Evolutionary conservation across 1,140 invertebrate genomes (phyloP), one percentile per base, ranked within the genome.

Genomic region (Bombus affinis): DNA sequence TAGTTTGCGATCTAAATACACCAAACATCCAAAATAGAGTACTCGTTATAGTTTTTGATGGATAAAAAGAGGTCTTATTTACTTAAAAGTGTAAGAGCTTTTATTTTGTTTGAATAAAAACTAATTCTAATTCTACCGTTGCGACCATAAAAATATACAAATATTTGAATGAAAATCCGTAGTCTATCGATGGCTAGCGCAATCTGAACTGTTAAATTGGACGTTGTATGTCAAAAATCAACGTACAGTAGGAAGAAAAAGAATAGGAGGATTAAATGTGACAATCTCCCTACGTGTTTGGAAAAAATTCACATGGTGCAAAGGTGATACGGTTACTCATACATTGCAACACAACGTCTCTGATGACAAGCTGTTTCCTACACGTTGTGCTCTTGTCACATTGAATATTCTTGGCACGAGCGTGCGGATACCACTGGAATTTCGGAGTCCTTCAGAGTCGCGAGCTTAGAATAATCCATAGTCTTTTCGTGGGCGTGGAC

Each of bases 381-480:
- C 59, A 81, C 78, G 68, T 74, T 42, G 35, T 32, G 42, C 22
- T 25, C 13, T 8, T 6, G 57, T 47, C 15, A 37, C 35, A 85
- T 90, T 79, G 70, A 59, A 79, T 81, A 92, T 93, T 90, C 91
- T n/a, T 13, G 32, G 82, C 92, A 92, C 92, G 91, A 90, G 37
- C 66, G 44, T 18, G 47, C 86, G 85, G 72, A 86, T 83, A 86
- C 83, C 88, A 53, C 72, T 75, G 86, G 90, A 93, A 92, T 89
- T 91, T 92, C 92, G 89, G 87, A 88, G 77, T 66, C 73, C 35
- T 71, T 35, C 59, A 25, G 42, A 70, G 82, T 83, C 75, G 65
- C 71, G 73, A 89, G 86, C 86, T 89, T 91, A 89, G 91, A 92
- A 91, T 93, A 90, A 92, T 91, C 88, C 92, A 91, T 88, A 89